A percentile compares a stretch with the other conserved stretches of the same genome.
Evolutionary conservation across 2,113 vertebrate species (phyloP).

Genomic region (Erpornis zantholeuca): DNA sequence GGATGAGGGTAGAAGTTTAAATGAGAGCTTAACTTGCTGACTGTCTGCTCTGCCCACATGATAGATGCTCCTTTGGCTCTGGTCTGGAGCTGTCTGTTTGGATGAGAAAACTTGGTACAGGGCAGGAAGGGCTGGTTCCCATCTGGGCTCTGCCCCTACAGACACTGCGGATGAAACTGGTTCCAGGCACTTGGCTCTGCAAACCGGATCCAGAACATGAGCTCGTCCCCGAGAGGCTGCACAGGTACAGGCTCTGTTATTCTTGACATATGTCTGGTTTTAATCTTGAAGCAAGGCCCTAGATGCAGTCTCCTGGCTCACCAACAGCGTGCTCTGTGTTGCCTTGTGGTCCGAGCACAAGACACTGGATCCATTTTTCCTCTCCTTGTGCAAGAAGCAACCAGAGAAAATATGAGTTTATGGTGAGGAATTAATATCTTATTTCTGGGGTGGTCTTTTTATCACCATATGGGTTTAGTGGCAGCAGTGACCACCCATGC

Average conservation of each 20-base stretch:
- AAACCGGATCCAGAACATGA: not conserved
- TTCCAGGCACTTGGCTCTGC: conserved; percentile 21
- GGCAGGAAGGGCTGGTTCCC: not conserved
- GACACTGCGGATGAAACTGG: not conserved
- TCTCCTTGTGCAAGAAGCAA: not conserved
- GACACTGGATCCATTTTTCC: not conserved
- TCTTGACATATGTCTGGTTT: conserved; percentile 38
- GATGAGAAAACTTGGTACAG: not conserved
- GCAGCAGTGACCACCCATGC: not conserved
- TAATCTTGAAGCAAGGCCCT: conserved; percentile 24
- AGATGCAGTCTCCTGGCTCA: conserved; percentile 7
- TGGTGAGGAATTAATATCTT: not conserved
- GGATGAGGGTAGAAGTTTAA: conserved; percentile 38
- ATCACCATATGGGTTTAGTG: not conserved
- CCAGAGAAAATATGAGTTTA: not conserved
- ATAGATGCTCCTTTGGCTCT: conserved; percentile 21
- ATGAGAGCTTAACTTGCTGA: not conserved
- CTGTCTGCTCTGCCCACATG: not conserved
- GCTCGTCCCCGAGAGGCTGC: not conserved
- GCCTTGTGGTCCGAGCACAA: not conserved
- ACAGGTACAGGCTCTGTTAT: conserved; percentile 23
- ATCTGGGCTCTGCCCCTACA: not conserved
- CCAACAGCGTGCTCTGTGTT: not conserved
- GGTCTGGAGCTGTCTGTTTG: not conserved
- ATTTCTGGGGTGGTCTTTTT: not conserved